These are phyloP conservation scores for Diorhabda elongata DNA, from an alignment of 1,140 invertebrate genomes.

Conservation along the genomic window DNA sequence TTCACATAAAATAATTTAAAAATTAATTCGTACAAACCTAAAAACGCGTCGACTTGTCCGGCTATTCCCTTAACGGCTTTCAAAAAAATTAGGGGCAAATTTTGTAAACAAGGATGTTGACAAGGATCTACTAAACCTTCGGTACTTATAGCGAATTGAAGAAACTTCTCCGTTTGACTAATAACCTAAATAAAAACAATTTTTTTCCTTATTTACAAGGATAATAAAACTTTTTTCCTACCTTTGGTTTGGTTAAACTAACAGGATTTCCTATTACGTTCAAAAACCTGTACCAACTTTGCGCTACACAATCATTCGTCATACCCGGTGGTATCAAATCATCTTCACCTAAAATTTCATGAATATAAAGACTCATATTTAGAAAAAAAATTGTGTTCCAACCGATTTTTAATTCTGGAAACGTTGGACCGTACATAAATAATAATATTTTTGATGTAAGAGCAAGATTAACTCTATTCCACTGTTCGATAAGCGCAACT, in stretches of 20 bases:
- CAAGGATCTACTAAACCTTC: conserved; percentile 76
- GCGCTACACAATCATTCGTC: conserved; percentile 83
- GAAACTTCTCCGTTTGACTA: conserved; percentile 66
- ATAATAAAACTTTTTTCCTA: conserved; percentile 48
- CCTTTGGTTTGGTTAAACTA: conserved; percentile 80
- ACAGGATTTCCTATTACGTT: conserved; percentile 92
- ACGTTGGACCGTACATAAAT: conserved; percentile 85
- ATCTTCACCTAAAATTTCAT: conserved; percentile 68
- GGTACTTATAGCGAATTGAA: conserved; percentile 50
- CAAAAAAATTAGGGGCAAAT: conserved; percentile 84
- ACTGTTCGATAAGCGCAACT: conserved; percentile 86
- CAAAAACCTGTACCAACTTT: conserved; percentile 91
- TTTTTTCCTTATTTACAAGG: neutral
- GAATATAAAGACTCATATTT: neutral
- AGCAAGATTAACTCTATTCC: conserved; percentile 89
- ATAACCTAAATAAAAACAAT: conserved; percentile 46
- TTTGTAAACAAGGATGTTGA: conserved; percentile 85
- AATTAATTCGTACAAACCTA: conserved; percentile 62
- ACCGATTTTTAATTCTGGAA: conserved; percentile 82
- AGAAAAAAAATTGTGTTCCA: conserved; percentile 35
- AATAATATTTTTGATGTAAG: conserved; percentile 78
- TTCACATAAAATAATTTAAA: neutral
- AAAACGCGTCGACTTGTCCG: conserved; percentile 89
- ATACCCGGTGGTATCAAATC: conserved; percentile 79
- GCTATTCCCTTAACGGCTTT: conserved; percentile 92